Conservation (phyloP, 2,797 vertebrate species). For the Pangasius sanitwongsei region DNA sequence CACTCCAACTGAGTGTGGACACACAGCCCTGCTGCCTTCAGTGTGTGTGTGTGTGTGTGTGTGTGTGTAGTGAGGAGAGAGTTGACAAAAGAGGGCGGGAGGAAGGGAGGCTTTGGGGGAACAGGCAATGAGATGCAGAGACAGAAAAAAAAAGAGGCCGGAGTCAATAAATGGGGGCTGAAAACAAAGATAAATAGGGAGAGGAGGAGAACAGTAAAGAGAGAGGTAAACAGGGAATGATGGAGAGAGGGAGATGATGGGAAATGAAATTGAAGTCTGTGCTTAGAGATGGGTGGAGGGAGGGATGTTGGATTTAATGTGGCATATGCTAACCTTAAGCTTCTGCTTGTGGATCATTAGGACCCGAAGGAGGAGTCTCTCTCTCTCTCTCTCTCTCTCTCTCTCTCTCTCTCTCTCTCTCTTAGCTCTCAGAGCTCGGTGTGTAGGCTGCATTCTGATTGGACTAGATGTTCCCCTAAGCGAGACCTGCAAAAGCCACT, state of each 20-base stretch:
- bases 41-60: slow-evolving; percentile 22
- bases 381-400: slow-evolving; percentile 31
- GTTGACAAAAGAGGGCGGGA: slow-evolving; percentile 34
- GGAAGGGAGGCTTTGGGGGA: slow-evolving; percentile 51
- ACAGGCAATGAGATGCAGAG: slow-evolving; percentile 52
- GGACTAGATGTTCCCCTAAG: slow-evolving; percentile 82
- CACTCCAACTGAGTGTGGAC: slow-evolving; percentile 49
- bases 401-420: slow-evolving; percentile 33
- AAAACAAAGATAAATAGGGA: slow-evolving; percentile 48
- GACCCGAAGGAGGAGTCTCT: slow-evolving; percentile 26
- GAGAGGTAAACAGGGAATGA: slow-evolving; percentile 20
- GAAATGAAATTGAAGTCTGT: slow-evolving; percentile 28
- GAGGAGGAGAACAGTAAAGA: slow-evolving; percentile 48
- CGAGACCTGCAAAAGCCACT: slow-evolving; percentile 81
- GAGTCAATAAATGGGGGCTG: slow-evolving; percentile 60
- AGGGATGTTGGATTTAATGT: slow-evolving; percentile 31
- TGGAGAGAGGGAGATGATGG: slow-evolving; percentile 11
- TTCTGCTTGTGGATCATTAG: slow-evolving; percentile 52
- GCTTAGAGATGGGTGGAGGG: slow-evolving; percentile 34
- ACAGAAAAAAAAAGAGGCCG: slow-evolving; percentile 60
- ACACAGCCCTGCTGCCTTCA: slow-evolving; percentile 48
- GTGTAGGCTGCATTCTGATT: slow-evolving; percentile 83
- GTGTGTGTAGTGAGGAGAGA: slow-evolving; percentile 5
- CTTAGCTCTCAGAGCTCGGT: slow-evolving; percentile 69
- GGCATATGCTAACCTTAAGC: slow-evolving; percentile 40